A percentile compares a stretch with the other conserved stretches of the same genome.
phyloP scores from a whole-genome alignment of 1,140 invertebrate genomes.

The Neodiprion fabricii region DNA sequence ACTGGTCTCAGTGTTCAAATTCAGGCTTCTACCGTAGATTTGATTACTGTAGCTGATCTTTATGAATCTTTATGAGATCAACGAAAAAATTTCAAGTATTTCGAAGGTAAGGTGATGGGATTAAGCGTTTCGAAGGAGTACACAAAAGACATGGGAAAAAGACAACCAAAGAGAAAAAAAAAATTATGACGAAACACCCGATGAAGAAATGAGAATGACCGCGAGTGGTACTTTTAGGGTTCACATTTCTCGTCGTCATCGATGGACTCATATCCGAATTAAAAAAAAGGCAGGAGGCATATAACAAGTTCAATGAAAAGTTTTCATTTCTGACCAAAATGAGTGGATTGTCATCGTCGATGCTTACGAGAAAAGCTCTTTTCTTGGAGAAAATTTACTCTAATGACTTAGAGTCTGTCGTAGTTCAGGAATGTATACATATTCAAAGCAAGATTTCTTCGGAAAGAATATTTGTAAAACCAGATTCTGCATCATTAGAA shows the following conservation, averaged over 20 bases:
- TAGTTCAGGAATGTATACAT: conserved; percentile 28
- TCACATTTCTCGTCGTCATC: conserved; percentile 26
- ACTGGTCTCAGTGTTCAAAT: conserved; percentile 19
- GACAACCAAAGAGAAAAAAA: conserved; percentile 14
- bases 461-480: conserved; percentile 27
- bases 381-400: conserved; percentile 23
- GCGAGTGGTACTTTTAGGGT: conserved; percentile 26
- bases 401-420: conserved; percentile 29
- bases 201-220: conserved; percentile 19
- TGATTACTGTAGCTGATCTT: conserved; percentile 32
- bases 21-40: conserved; percentile 31
- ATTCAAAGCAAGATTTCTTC: conserved; percentile 26
- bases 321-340: conserved; percentile 21
- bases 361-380: conserved; percentile 23
- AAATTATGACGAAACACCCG: conserved; percentile 12
- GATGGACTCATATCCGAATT: conserved; percentile 29
- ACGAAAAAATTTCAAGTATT: conserved; percentile 21
- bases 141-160: conserved; percentile 29
- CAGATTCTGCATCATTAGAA: conserved; percentile 27
- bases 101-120: conserved; percentile 26
- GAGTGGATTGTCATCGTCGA: conserved; percentile 23
- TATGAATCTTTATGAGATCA: conserved; percentile 19
- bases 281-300: conserved; percentile 21
- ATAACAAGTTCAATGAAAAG: conserved; percentile 17
- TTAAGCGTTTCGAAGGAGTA: conserved; percentile 28